Evolutionary conservation across 30 jellyfish, hydroid and myxozoan species (phyloP).

Genomic region (Turritopsis dohrnii): DNA sequence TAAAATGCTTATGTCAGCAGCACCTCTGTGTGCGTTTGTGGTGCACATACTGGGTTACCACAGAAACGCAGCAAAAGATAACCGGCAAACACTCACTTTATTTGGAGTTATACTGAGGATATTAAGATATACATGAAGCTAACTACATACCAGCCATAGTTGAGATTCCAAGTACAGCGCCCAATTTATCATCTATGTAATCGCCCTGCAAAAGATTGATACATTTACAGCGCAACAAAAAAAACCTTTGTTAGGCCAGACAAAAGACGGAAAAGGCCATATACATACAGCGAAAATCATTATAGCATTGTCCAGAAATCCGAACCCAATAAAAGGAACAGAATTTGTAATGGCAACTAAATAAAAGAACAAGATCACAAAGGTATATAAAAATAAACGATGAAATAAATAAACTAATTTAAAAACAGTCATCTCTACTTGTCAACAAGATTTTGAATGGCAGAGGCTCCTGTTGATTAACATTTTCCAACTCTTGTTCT

Average conservation of each 20-base stretch:
- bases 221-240: no score
- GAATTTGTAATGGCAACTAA: conserved; percentile 74
- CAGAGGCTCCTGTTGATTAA: background rate
- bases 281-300: conserved; percentile 85
- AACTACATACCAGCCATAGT: conserved; percentile 87
- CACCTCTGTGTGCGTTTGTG: no score
- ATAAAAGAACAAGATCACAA: conserved; percentile 23
- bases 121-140: background rate
- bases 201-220: conserved; percentile 63
- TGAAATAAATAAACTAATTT: background rate
- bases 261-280: no score
- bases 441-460: background rate
- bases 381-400: background rate
- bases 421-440: no score
- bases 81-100: no score
- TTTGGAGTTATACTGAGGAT: no score
- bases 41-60: no score
- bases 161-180: conserved; percentile 83
- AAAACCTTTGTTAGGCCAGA: no score
- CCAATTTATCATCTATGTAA: conserved; percentile 75
- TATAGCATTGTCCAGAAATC: conserved; percentile 82
- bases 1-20: no score
- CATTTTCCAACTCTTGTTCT: background rate
- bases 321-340: conserved; percentile 89
- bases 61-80: no score